A percentile compares a stretch with the other conserved stretches of the same genome.
phyloP scores from a whole-genome alignment of 2,797 vertebrate genomes.

The Lithobates sylvaticus region DNA sequence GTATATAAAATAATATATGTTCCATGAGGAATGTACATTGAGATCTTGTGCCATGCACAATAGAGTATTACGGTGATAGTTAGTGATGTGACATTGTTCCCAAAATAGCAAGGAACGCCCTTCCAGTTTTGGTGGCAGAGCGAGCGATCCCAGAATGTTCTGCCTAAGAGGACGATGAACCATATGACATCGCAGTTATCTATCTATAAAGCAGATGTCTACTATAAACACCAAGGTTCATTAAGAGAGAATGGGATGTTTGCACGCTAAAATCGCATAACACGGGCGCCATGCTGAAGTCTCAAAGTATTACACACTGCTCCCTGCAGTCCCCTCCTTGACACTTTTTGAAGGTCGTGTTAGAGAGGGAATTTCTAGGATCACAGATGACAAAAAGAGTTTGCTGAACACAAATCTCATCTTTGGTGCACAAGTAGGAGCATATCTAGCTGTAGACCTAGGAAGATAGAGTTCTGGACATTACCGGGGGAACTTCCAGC shows the following conservation, averaged over 20 bases:
- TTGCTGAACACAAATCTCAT: neutral
- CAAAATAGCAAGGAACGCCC: neutral
- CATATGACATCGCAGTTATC: slow-evolving; percentile 23
- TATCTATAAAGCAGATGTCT: slow-evolving; percentile 39
- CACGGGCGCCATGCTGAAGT: neutral
- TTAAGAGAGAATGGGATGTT: neutral
- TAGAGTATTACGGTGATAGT: too few relatives aligned
- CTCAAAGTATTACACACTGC: neutral
- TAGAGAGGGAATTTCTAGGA: neutral
- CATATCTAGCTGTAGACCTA: too few relatives aligned
- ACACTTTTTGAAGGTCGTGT: neutral
- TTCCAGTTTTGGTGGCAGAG: neutral
- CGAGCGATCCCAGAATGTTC: neutral
- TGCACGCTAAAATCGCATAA: neutral
- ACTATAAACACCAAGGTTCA: slow-evolving; percentile 5
- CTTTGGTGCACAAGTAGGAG: too few relatives aligned
- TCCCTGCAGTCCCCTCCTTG: neutral
- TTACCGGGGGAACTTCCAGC: too few relatives aligned
- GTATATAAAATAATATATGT: neutral
- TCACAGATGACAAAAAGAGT: neutral
- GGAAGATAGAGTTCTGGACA: too few relatives aligned
- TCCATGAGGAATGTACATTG: neutral
- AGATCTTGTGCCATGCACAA: neutral
- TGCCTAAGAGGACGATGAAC: slow-evolving; percentile 33
- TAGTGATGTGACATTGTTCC: neutral